Percentiles rank a stretch among this genome's conserved stretches.
phyloP scores from a whole-genome alignment of 2,797 vertebrate species.

The Phrynocephalus vlangalii region DNA sequence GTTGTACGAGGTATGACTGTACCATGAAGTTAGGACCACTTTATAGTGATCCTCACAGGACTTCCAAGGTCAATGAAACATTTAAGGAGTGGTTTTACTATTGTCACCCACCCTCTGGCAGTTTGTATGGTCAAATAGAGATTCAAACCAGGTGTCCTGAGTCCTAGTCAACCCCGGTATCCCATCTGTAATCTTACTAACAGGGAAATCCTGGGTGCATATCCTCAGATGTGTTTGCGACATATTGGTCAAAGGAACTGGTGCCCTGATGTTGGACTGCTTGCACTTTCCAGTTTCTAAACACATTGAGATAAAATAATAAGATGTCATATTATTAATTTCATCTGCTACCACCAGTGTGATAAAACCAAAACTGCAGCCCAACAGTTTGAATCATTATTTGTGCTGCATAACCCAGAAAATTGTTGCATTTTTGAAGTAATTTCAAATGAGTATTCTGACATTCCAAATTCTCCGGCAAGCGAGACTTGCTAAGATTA shows the following conservation, averaged over 20 bases:
- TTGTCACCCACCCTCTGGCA: too few relatives aligned
- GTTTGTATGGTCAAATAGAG: too few relatives aligned
- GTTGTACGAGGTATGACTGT: too few relatives aligned
- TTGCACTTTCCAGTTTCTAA: slow-evolving; percentile 10
- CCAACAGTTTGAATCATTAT: slow-evolving; percentile 22
- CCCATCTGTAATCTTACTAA: background rate
- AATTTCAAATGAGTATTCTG: slow-evolving; percentile 37
- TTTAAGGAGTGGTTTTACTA: too few relatives aligned
- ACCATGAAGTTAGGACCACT: too few relatives aligned
- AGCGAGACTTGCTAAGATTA: slow-evolving; percentile 21
- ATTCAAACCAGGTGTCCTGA: too few relatives aligned
- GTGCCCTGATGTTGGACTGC: background rate
- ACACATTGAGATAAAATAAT: background rate
- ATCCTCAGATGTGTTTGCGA: background rate
- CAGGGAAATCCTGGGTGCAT: background rate
- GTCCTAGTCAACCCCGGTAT: background rate
- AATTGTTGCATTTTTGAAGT: slow-evolving; percentile 12
- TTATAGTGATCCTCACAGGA: too few relatives aligned
- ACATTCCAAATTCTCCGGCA: slow-evolving; percentile 34
- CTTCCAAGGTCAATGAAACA: too few relatives aligned
- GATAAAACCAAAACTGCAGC: slow-evolving; percentile 18
- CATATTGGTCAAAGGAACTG: background rate
- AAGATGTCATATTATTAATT: slow-evolving; percentile 12
- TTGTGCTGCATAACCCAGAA: background rate
- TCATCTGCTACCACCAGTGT: background rate